Percentiles rank a stretch among this genome's conserved stretches.
Evolutionary conservation across 2,888 invertebrate species (phyloP).

Genomic region (Sericinus montela): DNA sequence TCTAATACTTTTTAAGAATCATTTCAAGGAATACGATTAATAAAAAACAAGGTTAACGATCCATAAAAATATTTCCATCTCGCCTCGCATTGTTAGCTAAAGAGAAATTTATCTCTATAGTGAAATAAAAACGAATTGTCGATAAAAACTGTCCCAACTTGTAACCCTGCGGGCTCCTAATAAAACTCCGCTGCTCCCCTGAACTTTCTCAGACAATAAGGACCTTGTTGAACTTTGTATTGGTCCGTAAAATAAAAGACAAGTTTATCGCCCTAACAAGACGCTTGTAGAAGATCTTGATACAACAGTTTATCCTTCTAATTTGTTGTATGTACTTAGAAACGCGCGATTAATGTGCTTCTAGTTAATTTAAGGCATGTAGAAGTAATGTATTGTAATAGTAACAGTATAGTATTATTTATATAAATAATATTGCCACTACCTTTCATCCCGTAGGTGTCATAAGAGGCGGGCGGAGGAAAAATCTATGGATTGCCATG

Average conservation of each 20-base stretch:
- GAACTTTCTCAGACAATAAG: neutral
- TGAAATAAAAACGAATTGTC: neutral
- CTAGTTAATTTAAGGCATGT: too few relatives aligned
- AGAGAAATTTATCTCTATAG: neutral
- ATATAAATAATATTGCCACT: too few relatives aligned
- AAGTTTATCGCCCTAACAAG: neutral
- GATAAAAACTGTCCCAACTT: neutral
- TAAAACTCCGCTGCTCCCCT: neutral
- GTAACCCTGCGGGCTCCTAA: neutral
- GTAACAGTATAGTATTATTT: too few relatives aligned
- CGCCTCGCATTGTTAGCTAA: neutral
- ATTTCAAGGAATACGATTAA: too few relatives aligned
- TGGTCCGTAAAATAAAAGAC: neutral
- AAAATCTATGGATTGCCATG: too few relatives aligned
- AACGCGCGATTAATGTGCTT: too few relatives aligned
- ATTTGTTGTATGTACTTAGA: neutral
- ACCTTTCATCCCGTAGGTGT: too few relatives aligned
- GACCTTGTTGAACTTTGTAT: neutral
- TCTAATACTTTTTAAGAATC: too few relatives aligned
- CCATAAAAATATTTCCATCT: too few relatives aligned
- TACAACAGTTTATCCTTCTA: neutral
- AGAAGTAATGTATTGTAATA: too few relatives aligned
- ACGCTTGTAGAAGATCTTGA: neutral
- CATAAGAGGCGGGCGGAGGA: too few relatives aligned
- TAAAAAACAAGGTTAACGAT: too few relatives aligned